Evolutionary conservation across 2,797 vertebrate species (phyloP).

Genomic region (Brachyalestes nurse): DNA sequence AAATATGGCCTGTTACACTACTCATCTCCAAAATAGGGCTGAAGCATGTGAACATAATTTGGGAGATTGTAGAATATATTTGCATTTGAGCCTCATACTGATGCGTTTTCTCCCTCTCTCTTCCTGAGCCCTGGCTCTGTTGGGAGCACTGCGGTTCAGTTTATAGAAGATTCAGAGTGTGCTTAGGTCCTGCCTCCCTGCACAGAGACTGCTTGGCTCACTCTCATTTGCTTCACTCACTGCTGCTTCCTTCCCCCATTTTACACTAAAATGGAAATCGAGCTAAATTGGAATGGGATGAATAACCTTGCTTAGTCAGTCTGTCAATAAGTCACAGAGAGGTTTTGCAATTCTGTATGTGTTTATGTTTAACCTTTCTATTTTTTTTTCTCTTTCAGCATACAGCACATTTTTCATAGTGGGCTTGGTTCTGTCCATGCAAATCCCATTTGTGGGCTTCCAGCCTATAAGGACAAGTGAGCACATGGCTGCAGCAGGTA

Average conservation of each 20-base stretch:
- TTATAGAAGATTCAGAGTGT: constrained; percentile 22
- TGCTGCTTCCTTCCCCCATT: constrained; percentile 10
- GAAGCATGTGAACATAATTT: not conserved
- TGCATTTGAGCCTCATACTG: not conserved
- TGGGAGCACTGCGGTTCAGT: constrained; percentile 18
- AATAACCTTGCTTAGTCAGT: not conserved
- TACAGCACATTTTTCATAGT: constrained; percentile 58
- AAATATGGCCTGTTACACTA: not conserved
- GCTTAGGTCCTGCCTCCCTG: constrained; percentile 2
- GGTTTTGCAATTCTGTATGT: not conserved
- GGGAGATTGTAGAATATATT: not conserved
- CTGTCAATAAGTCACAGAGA: not conserved
- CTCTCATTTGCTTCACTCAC: constrained; percentile 32
- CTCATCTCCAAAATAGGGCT: not conserved
- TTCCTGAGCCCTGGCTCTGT: constrained; percentile 2
- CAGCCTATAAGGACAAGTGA: constrained; percentile 99
- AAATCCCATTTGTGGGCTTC: constrained; percentile 98
- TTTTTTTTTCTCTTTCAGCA: constrained; percentile 37
- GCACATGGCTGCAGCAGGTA: constrained; percentile 75
- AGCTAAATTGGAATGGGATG: constrained; percentile 4
- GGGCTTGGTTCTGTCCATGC: constrained; percentile 91
- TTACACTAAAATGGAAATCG: constrained; percentile 34
- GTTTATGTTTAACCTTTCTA: not conserved
- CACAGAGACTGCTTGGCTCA: constrained; percentile 11
- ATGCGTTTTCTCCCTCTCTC: constrained; percentile 3